Base-by-base conservation (phyloP, 2,888 invertebrate genomes). In the Desoria tigrina region DNA sequence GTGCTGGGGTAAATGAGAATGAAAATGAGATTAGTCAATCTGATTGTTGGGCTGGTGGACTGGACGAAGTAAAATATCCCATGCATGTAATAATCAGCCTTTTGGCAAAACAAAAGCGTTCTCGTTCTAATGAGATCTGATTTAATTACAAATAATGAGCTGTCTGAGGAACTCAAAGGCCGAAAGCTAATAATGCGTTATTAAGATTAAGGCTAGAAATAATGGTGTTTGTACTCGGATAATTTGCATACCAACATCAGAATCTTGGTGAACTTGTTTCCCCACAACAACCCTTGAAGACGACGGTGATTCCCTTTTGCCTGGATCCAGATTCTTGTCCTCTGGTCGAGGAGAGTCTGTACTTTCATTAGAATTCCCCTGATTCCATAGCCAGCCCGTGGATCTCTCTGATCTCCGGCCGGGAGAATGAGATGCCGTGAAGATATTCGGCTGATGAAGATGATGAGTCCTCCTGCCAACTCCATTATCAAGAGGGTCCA, bases 101-200 rank as follows among this genome's bases (percentile, higher is more conserved):
- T 32, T 32, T 32, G 32, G 32, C 32, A 32, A 32, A 32, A 45
- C 4, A 6, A 45, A 18, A 16, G 9, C 45, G 45, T 45, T 45
- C 45, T 45, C 9, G 45, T 18, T 45, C 21, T 45, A 45, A 45
- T 21, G 45, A 45, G 45, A 45, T 18, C 45, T 45, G 45, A 45
- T 45, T 45, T 45, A 45, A 45, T 45, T 45, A 45, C 45, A 45
- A 18, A 18, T 45, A 45, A 45, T 45, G 45, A 45, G 45, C 45
- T 45, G 45, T 45, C 45, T 45, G 16, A n/a, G 6, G 21, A 45
- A 16, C 45, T 45, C n/a, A 45, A 45, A 45, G 45, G 45, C 45
- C 45, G 45, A 45, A 45, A 45, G 45, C n/a, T 16, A 45, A 16
- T 21, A 45, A 45, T 6, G 45, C 45, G 45, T 45, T 45, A 45